A percentile compares a stretch with the other conserved stretches of the same genome.
phyloP scores from a whole-genome alignment of 2,888 invertebrate species.

The Monochamus alternatus region DNA sequence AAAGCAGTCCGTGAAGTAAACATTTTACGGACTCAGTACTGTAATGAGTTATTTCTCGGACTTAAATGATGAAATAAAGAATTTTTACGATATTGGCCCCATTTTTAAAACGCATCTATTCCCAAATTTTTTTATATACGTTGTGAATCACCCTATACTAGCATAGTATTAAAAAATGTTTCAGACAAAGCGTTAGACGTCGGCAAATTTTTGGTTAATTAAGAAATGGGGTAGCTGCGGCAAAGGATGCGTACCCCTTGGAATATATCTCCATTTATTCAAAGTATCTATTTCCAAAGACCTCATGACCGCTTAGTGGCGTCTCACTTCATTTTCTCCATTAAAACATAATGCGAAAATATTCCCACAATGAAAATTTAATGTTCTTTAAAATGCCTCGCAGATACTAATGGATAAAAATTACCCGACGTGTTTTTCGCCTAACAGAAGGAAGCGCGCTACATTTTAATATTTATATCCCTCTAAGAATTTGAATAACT shows the following conservation, averaged over 20 bases:
- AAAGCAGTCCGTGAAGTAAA: too few relatives aligned
- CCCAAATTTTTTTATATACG: too few relatives aligned
- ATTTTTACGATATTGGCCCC: too few relatives aligned
- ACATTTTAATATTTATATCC: slow-evolving; percentile 20
- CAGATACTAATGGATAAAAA: slow-evolving; percentile 30
- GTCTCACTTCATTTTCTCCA: slow-evolving; percentile 19
- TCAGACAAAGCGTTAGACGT: too few relatives aligned
- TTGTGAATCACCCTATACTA: too few relatives aligned
- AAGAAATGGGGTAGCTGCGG: neutral
- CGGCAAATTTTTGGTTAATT: neutral
- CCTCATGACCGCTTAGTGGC: slow-evolving; percentile 3
- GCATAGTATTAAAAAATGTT: too few relatives aligned
- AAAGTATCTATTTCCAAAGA: slow-evolving; percentile 2
- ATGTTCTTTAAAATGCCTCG: slow-evolving; percentile 15
- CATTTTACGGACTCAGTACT: too few relatives aligned
- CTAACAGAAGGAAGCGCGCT: neutral
- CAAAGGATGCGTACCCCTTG: neutral
- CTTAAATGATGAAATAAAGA: too few relatives aligned
- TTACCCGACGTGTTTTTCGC: slow-evolving; percentile 10
- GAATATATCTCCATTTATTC: slow-evolving; percentile 5
- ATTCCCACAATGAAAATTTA: slow-evolving; percentile 29
- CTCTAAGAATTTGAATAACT: slow-evolving; percentile 10
- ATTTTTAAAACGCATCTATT: too few relatives aligned
- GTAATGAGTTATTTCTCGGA: too few relatives aligned
- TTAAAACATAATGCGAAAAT: slow-evolving; percentile 24